phyloP scores from a whole-genome alignment of 1,140 invertebrate genomes.

The Oryctes rhinoceros region DNA sequence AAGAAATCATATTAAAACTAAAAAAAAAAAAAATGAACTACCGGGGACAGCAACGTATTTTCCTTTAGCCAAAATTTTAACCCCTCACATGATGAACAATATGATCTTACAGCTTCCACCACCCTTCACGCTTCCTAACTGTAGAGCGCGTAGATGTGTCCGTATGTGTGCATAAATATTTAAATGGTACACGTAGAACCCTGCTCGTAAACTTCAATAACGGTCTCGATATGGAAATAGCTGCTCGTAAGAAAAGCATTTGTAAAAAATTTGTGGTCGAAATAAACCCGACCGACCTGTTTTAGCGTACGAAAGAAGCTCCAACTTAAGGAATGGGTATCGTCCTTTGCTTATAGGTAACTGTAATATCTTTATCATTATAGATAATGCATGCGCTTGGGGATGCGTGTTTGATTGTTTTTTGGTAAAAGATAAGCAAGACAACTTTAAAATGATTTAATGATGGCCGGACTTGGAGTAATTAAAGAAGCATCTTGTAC shows the following conservation, averaged over 20 bases:
- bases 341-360: too few relatives aligned
- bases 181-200: background rate
- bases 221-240: background rate
- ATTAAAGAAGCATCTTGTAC: too few relatives aligned
- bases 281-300: background rate
- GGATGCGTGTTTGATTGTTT: too few relatives aligned
- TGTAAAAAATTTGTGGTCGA: slow-evolving; percentile 15
- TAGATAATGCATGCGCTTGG: too few relatives aligned
- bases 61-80: background rate
- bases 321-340: too few relatives aligned
- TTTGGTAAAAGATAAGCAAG: too few relatives aligned
- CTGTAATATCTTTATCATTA: too few relatives aligned
- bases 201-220: slow-evolving; percentile 1
- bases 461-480: too few relatives aligned
- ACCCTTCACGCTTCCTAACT: too few relatives aligned
- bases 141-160: background rate
- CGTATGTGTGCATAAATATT: background rate
- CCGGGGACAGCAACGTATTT: background rate
- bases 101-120: background rate
- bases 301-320: too few relatives aligned
- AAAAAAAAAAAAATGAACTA: background rate
- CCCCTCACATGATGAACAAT: background rate
- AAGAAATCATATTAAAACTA: too few relatives aligned
- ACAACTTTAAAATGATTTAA: too few relatives aligned
- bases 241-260: background rate